Evolutionary conservation across 2,113 vertebrate species (phyloP).

Genomic region (Cryptoleucopteryx plumbea): DNA sequence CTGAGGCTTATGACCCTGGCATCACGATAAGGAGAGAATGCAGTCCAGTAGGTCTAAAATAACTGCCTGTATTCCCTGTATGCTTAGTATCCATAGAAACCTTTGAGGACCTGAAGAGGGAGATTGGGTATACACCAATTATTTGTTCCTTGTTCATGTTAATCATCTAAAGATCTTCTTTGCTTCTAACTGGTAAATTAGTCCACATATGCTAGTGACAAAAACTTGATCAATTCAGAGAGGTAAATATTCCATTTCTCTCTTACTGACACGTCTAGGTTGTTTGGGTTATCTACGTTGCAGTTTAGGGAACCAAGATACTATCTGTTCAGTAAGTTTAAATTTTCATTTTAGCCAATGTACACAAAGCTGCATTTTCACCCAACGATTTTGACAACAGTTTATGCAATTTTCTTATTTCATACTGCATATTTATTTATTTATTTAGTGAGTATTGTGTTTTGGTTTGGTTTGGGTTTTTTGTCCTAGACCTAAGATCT

Average conservation of each 20-base stretch:
- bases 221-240: background rate
- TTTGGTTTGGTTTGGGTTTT: background rate
- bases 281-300: background rate
- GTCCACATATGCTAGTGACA: background rate
- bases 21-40: background rate
- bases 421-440: background rate
- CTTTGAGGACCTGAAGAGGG: background rate
- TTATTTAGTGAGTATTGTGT: fast-evolving
- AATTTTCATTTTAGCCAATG: background rate
- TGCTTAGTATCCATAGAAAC: background rate
- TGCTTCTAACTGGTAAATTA: background rate
- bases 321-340: background rate
- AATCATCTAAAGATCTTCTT: background rate
- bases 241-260: background rate
- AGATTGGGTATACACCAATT: background rate
- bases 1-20: background rate
- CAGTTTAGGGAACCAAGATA: background rate
- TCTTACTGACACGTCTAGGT: background rate
- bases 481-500: background rate
- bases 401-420: background rate
- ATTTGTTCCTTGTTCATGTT: background rate
- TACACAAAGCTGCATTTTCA: background rate
- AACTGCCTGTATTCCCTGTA: background rate
- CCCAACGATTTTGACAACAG: background rate
- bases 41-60: background rate